These are phyloP conservation scores for Ephialtes manifestator DNA, from an alignment of 2,888 invertebrate species.

Conservation along the genomic window DNA sequence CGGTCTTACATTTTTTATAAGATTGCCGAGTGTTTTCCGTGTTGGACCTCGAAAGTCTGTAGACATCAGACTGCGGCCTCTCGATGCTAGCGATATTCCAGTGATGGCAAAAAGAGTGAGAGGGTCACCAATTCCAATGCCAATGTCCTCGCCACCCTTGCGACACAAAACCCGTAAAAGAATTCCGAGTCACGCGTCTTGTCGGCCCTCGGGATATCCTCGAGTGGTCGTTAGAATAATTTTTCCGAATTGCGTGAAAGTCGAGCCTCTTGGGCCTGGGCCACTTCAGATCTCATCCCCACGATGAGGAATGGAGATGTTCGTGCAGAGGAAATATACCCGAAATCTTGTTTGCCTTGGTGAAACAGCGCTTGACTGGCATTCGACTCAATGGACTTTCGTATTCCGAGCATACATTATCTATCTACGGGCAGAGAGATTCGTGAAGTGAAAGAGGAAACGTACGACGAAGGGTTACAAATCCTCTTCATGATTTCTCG, in stretches of 20 bases:
- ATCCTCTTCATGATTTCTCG: slow-evolving; percentile 73
- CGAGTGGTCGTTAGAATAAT: slow-evolving; percentile 72
- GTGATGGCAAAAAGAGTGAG: slow-evolving; percentile 36
- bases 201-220: slow-evolving; percentile 57
- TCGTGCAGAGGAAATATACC: slow-evolving; percentile 39
- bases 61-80: slow-evolving; percentile 37
- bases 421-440: neutral
- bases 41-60: slow-evolving; percentile 52
- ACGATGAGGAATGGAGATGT: slow-evolving; percentile 39
- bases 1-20: slow-evolving; percentile 72
- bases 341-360: slow-evolving; percentile 44
- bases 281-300: slow-evolving; percentile 36
- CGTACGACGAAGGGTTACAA: slow-evolving; percentile 66
- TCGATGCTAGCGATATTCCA: slow-evolving; percentile 55
- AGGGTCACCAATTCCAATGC: slow-evolving; percentile 22
- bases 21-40: slow-evolving; percentile 64
- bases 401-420: slow-evolving; percentile 37
- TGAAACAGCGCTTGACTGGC: slow-evolving; percentile 54
- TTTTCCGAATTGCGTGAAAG: slow-evolving; percentile 67
- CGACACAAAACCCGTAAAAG: slow-evolving; percentile 68
- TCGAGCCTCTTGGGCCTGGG: slow-evolving; percentile 52
- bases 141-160: slow-evolving; percentile 52
- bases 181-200: slow-evolving; percentile 71
- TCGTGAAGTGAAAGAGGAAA: slow-evolving; percentile 10
- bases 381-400: slow-evolving; percentile 48